These are phyloP conservation scores for Drosophila stalkeri DNA, from an alignment of 2,888 invertebrate species.

Conservation along the genomic window DNA sequence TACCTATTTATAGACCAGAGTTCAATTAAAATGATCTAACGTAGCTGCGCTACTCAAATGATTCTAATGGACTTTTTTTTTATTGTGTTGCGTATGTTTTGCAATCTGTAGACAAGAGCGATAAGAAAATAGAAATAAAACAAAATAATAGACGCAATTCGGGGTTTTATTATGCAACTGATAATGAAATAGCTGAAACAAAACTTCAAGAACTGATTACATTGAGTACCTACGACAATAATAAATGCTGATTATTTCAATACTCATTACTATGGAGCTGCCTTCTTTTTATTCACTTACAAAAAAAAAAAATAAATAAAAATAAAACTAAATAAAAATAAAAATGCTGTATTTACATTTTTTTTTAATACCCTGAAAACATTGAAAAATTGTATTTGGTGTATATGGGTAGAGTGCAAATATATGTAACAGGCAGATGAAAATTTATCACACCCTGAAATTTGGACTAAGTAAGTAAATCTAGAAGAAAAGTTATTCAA, in stretches of 20 bases:
- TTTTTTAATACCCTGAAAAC: too few species aligned
- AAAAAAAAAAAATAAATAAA: neutral
- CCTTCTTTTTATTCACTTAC: neutral
- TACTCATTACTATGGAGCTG: neutral
- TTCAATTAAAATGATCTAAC: slow-evolving; percentile 48
- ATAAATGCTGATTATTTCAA: neutral
- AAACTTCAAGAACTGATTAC: neutral
- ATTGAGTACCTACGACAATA: neutral
- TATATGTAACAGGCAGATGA: too few species aligned
- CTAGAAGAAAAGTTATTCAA: neutral
- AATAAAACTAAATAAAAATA: neutral
- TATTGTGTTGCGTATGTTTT: slow-evolving; percentile 16
- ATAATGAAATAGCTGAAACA: neutral
- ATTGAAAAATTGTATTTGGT: too few species aligned
- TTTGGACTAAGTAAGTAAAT: neutral
- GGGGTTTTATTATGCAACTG: neutral
- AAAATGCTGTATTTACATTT: neutral
- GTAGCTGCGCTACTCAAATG: slow-evolving; percentile 8
- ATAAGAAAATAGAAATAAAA: neutral
- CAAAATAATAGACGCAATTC: neutral
- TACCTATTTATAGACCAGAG: slow-evolving; percentile 31
- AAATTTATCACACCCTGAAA: neutral
- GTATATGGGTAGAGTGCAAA: too few species aligned
- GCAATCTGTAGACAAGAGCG: neutral
- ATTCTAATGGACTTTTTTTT: slow-evolving; percentile 21